Base-by-base conservation (phyloP, 1,140 invertebrate species). In the Drosophila repleta region DNA sequence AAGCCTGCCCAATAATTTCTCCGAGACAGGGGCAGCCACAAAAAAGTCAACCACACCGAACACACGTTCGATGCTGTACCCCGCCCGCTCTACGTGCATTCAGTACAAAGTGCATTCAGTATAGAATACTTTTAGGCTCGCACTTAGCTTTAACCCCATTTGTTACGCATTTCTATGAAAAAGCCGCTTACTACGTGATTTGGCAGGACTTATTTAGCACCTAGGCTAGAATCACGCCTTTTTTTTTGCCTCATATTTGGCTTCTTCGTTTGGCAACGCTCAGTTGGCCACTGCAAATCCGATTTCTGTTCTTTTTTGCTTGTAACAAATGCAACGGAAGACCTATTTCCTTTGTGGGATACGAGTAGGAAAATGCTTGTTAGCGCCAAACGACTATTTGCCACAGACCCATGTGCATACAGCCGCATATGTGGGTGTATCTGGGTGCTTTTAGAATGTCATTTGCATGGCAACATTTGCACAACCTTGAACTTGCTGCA, bases 291-390 rank as follows among this genome's bases (percentile, higher is more conserved):
- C n/a, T n/a, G n/a, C n/a, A n/a, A n/a, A n/a, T n/a, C n/a, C n/a
- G n/a, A n/a, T n/a, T n/a, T n/a, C n/a, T n/a, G 6, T 5, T 6
- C 6, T 26, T 26, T 3, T 26, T 26, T 26, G 4, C 24, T 29
- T 15, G 32, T 77, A 77, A 64, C 72, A 79, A 79, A 77, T 80
- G 81, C 77, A 85, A 80, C 76, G 81, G 81, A 85, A 85, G 80
- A 77, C 77, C 66, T 58, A 85, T 81, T 85, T 85, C 74, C 81
- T 77, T 75, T 85, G 66, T 71, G 62, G 71, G 72, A 87, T 87
- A 82, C 76, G 75, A 82, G 75, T 60, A 87, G 83, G 82, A 76
- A 87, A 87, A 76, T 76, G 83, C 82, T 87, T 87, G 82, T 87
- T 87, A 87, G 82, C 68, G 41, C 58, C 62, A 65, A 39, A 37